These are phyloP conservation scores for Drosophila austrosaltans DNA, from an alignment of 2,888 invertebrate genomes.

Conservation along the genomic window DNA sequence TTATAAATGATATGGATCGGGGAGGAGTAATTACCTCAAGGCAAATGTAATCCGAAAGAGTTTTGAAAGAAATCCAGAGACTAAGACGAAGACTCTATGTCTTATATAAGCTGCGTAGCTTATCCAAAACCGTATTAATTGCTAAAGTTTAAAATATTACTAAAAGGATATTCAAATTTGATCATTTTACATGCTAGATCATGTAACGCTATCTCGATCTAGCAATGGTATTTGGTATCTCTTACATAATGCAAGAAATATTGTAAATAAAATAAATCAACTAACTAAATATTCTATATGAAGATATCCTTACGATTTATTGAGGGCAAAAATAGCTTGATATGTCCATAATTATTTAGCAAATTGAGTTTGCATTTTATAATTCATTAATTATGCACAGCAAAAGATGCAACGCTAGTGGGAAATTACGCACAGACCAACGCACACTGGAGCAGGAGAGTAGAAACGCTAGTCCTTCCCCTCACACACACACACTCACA, in stretches of 20 bases:
- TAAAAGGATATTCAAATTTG: no score
- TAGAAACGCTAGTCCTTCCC: conserved; percentile 17
- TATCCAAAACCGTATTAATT: no score
- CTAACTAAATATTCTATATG: conserved; percentile 2
- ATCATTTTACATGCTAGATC: no score
- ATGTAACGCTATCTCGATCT: no score
- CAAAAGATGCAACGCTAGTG: conserved; percentile 30
- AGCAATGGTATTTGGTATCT: no score
- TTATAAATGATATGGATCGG: not conserved
- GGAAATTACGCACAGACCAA: conserved; percentile 74
- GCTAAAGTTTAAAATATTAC: no score
- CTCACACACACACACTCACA: conserved; percentile 11
- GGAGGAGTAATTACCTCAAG: not conserved
- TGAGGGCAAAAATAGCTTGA: conserved; percentile 42
- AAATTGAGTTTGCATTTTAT: conserved; percentile 77
- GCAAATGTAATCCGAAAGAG: not conserved
- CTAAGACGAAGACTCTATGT: no score
- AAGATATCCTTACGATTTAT: not conserved
- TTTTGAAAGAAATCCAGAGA: no score
- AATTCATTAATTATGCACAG: conserved; percentile 80
- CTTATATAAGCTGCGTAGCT: no score
- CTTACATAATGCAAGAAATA: not conserved
- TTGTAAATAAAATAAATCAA: not conserved
- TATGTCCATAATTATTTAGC: conserved; percentile 61
- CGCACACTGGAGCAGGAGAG: conserved; percentile 56